A percentile compares a stretch with the other conserved stretches of the same genome.
Evolutionary conservation across 1,140 invertebrate genomes (phyloP).

Genomic region (Aporrectodea caliginosa): DNA sequence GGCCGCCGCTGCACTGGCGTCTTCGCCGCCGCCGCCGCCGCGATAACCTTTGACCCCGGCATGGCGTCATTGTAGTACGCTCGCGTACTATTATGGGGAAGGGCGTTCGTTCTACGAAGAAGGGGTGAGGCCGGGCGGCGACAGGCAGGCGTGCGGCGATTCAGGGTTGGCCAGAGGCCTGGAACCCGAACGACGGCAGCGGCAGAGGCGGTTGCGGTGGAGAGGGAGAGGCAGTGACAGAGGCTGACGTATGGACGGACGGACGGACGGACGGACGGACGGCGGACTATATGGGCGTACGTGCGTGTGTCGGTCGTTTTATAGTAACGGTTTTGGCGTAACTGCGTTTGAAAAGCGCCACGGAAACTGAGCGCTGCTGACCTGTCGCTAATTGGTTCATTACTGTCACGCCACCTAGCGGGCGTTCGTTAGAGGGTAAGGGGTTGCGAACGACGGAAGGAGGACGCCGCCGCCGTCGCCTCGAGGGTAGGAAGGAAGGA

Average conservation of each 20-base stretch:
- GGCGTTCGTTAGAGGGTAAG: neutral
- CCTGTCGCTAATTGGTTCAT: neutral
- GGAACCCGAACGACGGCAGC: neutral
- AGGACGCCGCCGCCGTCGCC: too few species aligned
- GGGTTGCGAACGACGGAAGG: neutral
- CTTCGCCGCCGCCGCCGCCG: neutral
- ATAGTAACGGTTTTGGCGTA: neutral
- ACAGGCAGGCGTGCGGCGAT: neutral
- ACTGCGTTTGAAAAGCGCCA: neutral
- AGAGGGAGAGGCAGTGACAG: neutral
- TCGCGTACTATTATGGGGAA: neutral
- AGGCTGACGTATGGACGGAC: too few species aligned
- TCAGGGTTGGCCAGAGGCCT: neutral
- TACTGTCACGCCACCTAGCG: neutral
- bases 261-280: too few species aligned
- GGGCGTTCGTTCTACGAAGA: too few species aligned
- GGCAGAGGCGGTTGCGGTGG: neutral
- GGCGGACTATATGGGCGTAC: too few species aligned
- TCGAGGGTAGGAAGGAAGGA: too few species aligned
- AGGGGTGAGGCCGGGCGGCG: too few species aligned
- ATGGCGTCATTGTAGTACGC: neutral
- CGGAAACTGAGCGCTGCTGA: too few species aligned
- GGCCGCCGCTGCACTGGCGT: too few species aligned
- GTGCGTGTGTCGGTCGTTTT: too few species aligned
- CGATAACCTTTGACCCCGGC: neutral